Base-by-base conservation (phyloP, 2,797 vertebrate species). In the Channa striata region DNA sequence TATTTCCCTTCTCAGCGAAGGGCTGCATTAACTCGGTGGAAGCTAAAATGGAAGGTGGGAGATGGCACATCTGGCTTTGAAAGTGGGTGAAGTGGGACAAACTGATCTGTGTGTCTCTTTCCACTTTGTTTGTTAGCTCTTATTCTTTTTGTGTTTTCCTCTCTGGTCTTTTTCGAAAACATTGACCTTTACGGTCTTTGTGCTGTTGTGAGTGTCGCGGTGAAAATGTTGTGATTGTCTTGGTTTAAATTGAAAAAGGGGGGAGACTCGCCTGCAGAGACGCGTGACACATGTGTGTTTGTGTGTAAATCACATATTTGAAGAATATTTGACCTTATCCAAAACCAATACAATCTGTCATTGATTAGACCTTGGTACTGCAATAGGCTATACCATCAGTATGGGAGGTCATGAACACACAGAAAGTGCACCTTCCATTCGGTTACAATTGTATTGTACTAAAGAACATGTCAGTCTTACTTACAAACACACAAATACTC, bases 161-260 rank as follows among this genome's bases (percentile, higher is more conserved):
- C 42, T 61, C 51, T 72, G 16, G 8, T 58, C 47, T 50, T 63
- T 54, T 62, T 69, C 46, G 51, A 74, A 77, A 78, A 71, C 59
- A 20, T 44, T 88, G 89, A 89, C 87, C 86, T 92, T 90, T 87
- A 65, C n/a, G 34, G 36, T 49, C 51, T 53, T 52, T 58, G 25
- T 67, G 71, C 59, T 39, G 53, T 59, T 3, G 70, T 64, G 82
- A 77, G 80, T 77, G 68, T 85, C 72, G 78, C 5, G 0, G 11
- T 23, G 46, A 51, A 70, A 54, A 50, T 75, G 66, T 69, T 74
- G 36, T 65, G 77, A 72, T 70, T 72, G 67, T 84, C 43, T 68
- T 30, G 9, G 59, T 59, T 44, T 65, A 82, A 86, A 86, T 74
- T 74, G 72, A 78, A 80, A 81, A 77, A 25, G 39, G 56, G 56